Base-by-base conservation (phyloP, 2,113 vertebrate genomes). In the Potamarius usumacintae region DNA sequence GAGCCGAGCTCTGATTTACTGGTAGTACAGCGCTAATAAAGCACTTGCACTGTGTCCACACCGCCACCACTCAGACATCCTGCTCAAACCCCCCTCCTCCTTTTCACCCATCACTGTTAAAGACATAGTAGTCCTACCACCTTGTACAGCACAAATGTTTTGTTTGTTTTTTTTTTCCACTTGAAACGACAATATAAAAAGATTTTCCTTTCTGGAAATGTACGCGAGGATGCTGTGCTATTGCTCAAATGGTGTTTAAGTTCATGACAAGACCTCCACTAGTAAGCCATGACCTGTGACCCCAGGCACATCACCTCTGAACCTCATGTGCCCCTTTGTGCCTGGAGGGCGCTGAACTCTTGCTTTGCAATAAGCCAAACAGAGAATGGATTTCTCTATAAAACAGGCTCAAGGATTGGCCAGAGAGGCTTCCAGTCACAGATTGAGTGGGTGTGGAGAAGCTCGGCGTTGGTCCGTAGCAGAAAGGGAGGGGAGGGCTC, bases 11-110 rank as follows among this genome's bases (percentile, higher is more conserved):
- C 94, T 95, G 95, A 96, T 96, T 96, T 96, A 96, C 95, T 95
- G 95, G 95, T 96, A 96, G 94, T 95, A 94, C 93, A 90, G 92
- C 93, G 94, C 95, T 96, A 96, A 96, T 96, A 95, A 95, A 95
- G 95, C 92, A 91, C 92, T 93, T 84, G 91, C 94, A 93, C 93
- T 91, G 94, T 94, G 94, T 95, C 93, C 94, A 94, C 93, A 91
- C 93, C 87, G 82, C 86, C 57, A 60, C 85, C 89, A 87, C 88
- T 84, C 86, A 91, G 90, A 89, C 90, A 77, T 88, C 77, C 87
- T 85, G 85, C 82, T 55, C 81, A 62, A 8, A 30, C 57, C 50
- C 81, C 60, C 57, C 87, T 9, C 86, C 30, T 18, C 57, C 57
- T 62, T 42, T 30, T 20, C 57, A 7, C 84, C 76, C 80, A 42